A percentile compares a stretch with the other conserved stretches of the same genome.
These are phyloP conservation scores for Gortyna flavago DNA, from an alignment of 2,888 invertebrate species.

Conservation along the genomic window DNA sequence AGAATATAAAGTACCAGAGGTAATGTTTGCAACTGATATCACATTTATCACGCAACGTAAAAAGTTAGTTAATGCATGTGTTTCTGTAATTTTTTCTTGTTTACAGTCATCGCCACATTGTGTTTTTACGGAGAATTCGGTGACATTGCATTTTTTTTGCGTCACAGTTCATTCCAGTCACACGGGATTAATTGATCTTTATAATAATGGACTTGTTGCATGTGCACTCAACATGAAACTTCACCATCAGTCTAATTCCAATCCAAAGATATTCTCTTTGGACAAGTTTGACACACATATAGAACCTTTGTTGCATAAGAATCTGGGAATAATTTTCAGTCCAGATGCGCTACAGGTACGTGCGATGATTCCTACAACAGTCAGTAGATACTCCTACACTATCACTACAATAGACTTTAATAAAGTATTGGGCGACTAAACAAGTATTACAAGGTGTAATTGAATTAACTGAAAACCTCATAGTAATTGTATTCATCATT, in stretches of 20 bases:
- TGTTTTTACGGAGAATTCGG: conserved; percentile 85
- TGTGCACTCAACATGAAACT: conserved; percentile 82
- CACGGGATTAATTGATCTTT: conserved; percentile 80
- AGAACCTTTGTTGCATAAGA: conserved; percentile 84
- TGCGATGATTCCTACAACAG: not conserved
- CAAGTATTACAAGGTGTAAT: not conserved
- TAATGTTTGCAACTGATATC: conserved; percentile 55
- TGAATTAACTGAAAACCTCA: not conserved
- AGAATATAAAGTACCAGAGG: conserved; percentile 88
- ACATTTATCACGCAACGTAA: not conserved
- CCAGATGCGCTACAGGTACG: conserved; percentile 82
- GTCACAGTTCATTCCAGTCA: conserved; percentile 82
- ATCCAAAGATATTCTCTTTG: conserved; percentile 80
- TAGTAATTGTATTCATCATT: not conserved
- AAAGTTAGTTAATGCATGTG: not conserved
- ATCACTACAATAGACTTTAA: not conserved
- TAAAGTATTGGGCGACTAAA: not conserved
- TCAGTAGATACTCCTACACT: not conserved
- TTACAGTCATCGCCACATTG: conserved; percentile 86
- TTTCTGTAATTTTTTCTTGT: conserved; percentile 19
- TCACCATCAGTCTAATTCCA: conserved; percentile 81
- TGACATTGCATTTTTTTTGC: conserved; percentile 84
- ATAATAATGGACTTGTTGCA: conserved; percentile 86
- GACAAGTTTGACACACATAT: conserved; percentile 85
- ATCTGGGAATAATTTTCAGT: conserved; percentile 82